Evolutionary conservation across 2,113 vertebrate species (phyloP).

Genomic region (Macroglossus sobrinus): DNA sequence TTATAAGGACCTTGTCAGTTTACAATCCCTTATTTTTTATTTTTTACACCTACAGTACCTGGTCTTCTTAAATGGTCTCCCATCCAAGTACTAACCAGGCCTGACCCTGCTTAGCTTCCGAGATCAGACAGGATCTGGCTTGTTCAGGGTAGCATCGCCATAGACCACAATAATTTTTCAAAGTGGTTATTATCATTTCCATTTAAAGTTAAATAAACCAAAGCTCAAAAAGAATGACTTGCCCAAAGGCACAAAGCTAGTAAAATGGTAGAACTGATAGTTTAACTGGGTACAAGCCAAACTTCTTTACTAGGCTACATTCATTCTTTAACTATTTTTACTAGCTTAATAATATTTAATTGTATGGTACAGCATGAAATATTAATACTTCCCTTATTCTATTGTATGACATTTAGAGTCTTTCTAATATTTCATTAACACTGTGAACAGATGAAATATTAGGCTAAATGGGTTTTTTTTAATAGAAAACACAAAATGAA

Average conservation of each 20-base stretch:
- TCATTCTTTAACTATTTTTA: background rate
- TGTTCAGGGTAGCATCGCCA: no score
- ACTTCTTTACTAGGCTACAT: background rate
- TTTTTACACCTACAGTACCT: no score
- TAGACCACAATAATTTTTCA: background rate
- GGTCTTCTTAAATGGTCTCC: no score
- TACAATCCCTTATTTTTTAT: no score
- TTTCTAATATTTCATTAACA: background rate
- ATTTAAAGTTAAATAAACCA: background rate
- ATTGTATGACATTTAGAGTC: background rate
- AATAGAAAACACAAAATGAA: slow-evolving; percentile 9
- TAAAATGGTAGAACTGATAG: background rate
- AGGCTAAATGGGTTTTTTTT: background rate
- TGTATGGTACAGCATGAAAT: background rate
- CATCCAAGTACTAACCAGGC: no score
- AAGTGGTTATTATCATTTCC: background rate
- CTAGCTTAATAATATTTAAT: background rate
- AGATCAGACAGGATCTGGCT: no score
- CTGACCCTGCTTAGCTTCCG: no score
- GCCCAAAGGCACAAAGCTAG: background rate
- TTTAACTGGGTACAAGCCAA: background rate
- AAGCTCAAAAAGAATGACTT: background rate
- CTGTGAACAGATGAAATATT: background rate
- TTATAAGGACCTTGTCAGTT: no score
- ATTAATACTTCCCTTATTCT: background rate